Conservation (phyloP, 2,797 vertebrate species). For the Ibycter americanus region DNA sequence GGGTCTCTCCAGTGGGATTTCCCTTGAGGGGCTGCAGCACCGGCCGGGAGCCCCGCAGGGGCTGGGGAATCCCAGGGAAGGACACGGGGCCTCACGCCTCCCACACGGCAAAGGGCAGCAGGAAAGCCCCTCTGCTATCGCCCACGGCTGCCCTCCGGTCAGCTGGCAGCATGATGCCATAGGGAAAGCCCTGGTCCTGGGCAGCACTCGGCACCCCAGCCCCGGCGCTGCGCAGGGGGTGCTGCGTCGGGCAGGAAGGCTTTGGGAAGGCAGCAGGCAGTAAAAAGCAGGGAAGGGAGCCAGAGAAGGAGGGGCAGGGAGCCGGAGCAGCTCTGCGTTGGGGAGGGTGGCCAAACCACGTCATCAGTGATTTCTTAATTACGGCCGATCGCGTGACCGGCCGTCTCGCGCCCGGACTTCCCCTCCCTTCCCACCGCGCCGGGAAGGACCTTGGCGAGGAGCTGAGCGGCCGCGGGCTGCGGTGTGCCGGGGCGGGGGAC, state of each 20-base stretch:
- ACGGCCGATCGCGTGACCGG: background rate
- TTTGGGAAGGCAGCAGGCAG: background rate
- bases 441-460: background rate
- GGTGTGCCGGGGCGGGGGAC: background rate
- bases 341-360: background rate
- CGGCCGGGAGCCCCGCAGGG: fast-evolving
- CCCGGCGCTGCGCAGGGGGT: background rate
- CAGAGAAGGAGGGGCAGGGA: background rate
- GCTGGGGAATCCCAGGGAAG: background rate
- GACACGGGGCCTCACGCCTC: background rate
- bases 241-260: fast-evolving
- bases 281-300: background rate
- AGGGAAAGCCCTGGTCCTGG: background rate
- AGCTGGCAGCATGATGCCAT: background rate
- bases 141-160: fast-evolving
- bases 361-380: conserved; percentile 36
- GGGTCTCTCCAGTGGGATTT: background rate
- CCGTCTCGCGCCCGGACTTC: background rate
- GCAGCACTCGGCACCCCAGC: background rate
- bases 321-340: fast-evolving
- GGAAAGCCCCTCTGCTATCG: background rate
- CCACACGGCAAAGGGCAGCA: background rate
- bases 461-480: fast-evolving
- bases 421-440: fast-evolving
- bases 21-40: background rate